Evolutionary conservation across 2,113 vertebrate genomes (phyloP).

Genomic region (Channa argus): DNA sequence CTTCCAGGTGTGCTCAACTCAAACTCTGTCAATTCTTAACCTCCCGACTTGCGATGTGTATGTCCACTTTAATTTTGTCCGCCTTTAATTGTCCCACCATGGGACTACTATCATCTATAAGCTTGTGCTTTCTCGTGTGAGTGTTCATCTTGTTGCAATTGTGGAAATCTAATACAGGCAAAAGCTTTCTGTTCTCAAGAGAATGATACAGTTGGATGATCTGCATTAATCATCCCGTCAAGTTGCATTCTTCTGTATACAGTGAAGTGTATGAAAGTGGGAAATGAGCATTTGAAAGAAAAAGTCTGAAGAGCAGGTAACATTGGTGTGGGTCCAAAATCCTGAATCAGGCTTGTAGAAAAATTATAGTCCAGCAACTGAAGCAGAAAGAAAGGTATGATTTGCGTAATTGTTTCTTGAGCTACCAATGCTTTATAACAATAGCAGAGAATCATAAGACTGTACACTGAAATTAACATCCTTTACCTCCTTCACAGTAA

Average conservation of each 20-base stretch:
- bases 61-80: constrained; percentile 5
- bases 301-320: constrained; percentile 7
- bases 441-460: constrained; percentile 45
- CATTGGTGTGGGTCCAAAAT: constrained; percentile 36
- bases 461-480: constrained; percentile 57
- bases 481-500: constrained; percentile 40
- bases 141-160: not conserved
- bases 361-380: constrained; percentile 35
- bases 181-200: constrained; percentile 17
- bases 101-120: not conserved
- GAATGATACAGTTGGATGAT: constrained; percentile 21
- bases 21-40: constrained; percentile 33
- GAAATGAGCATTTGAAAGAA: not conserved
- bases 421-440: constrained; percentile 41
- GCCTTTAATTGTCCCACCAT: not conserved
- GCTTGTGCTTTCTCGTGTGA: not conserved
- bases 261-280: not conserved
- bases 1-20: constrained; percentile 75
- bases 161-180: constrained; percentile 11
- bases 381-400: constrained; percentile 58
- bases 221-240: constrained; percentile 48
- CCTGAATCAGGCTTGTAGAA: constrained; percentile 14
- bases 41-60: constrained; percentile 1
- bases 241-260: constrained; percentile 4
- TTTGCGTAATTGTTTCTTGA: constrained; percentile 58